phyloP scores from a whole-genome alignment of 2,888 invertebrate species.

The Eristalis tenax region DNA sequence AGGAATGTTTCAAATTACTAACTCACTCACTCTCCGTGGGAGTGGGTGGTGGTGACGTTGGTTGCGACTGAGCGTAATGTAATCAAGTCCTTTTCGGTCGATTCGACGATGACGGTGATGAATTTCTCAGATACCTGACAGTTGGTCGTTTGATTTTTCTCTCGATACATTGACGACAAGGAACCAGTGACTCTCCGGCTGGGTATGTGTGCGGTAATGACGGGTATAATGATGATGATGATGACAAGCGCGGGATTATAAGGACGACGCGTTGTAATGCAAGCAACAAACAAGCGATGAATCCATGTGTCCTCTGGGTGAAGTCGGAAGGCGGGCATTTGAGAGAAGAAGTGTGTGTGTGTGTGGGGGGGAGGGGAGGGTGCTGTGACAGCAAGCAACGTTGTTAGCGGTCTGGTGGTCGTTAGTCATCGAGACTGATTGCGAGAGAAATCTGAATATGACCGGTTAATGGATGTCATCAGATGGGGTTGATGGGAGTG shows the following conservation, averaged over 20 bases:
- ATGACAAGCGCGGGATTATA: constrained; percentile 24
- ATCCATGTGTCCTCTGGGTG: background rate
- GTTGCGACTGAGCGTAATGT: constrained; percentile 19
- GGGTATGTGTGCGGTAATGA: constrained; percentile 40
- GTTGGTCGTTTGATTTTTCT: constrained; percentile 13
- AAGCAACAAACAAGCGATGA: background rate
- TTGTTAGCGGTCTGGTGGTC: constrained; percentile 23
- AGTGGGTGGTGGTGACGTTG: no score
- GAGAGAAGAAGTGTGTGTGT: no score
- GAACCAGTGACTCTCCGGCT: background rate
- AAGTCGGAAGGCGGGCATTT: background rate
- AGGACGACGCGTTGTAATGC: constrained; percentile 9
- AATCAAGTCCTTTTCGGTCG: constrained; percentile 53
- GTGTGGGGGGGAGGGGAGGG: background rate
- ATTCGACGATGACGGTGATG: constrained; percentile 46
- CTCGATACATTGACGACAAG: background rate
- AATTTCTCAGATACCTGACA: constrained; percentile 47
- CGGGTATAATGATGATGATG: constrained; percentile 45
- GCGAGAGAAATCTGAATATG: constrained; percentile 30
- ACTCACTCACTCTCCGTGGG: background rate
- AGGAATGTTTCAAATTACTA: constrained; percentile 14
- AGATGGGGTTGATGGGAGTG: background rate
- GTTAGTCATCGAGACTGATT: constrained; percentile 37
- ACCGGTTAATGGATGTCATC: constrained; percentile 29
- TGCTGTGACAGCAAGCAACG: background rate